Conservation (phyloP, 2,888 invertebrate genomes). For the Sepioteuthis lessoniana region DNA sequence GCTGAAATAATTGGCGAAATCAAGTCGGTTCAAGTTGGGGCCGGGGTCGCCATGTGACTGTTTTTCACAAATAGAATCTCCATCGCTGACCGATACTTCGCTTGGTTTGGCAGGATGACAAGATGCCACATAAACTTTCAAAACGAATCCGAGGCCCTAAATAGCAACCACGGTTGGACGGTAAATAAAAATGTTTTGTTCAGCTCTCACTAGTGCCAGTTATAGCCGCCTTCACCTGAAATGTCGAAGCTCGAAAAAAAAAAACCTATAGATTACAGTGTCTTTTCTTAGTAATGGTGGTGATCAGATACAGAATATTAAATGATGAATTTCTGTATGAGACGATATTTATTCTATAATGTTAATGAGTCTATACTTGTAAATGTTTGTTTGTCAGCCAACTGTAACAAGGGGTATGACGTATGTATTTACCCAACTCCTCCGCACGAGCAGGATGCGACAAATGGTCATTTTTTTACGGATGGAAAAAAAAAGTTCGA, state of each 20-base stretch:
- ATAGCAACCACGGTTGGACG: background rate
- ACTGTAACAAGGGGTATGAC: no score
- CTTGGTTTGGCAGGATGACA: background rate
- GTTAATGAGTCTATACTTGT: no score
- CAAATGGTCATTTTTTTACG: no score
- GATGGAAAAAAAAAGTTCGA: no score
- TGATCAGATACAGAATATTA: no score
- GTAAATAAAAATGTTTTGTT: background rate
- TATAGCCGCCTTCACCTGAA: background rate
- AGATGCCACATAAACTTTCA: conserved; percentile 33
- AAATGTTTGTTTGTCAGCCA: no score
- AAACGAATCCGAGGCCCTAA: conserved; percentile 33
- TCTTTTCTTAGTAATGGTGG: background rate
- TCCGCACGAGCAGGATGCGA: no score
- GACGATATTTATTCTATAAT: no score
- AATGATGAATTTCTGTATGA: no score
- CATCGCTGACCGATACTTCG: background rate
- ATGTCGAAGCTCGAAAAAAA: background rate
- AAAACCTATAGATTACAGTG: no score
- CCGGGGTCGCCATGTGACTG: background rate
- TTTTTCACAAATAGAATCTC: conserved; percentile 25
- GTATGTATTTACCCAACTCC: no score
- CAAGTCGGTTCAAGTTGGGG: background rate
- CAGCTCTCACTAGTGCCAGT: background rate
- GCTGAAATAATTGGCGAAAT: conserved; percentile 6